phyloP scores from a whole-genome alignment of 2,797 vertebrate genomes.

The Microctenopoma stevenorrisi region DNA sequence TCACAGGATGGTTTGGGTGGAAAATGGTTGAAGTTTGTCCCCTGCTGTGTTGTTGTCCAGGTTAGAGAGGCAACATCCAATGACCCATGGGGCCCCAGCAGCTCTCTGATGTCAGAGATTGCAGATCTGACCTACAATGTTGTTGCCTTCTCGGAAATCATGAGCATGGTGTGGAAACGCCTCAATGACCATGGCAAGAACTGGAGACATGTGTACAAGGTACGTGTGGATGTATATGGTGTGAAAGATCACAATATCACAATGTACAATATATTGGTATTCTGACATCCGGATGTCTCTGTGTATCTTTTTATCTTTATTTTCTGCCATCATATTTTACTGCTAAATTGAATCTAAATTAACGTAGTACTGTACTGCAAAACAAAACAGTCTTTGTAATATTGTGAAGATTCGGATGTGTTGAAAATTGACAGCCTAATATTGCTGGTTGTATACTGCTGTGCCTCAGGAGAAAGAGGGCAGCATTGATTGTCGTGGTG shows the following conservation, averaged over 20 bases:
- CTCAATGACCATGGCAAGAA: constrained; percentile 97
- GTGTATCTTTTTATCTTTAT: not conserved
- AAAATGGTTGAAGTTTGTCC: constrained; percentile 17
- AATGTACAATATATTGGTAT: not conserved
- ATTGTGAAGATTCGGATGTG: not conserved
- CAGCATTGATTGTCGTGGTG: too few relatives aligned
- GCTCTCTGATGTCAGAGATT: constrained; percentile 95
- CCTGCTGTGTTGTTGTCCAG: constrained; percentile 57
- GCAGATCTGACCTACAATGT: constrained; percentile 96
- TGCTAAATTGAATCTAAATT: not conserved
- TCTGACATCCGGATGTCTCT: not conserved
- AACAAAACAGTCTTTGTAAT: not conserved
- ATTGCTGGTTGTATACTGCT: not conserved
- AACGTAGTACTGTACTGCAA: not conserved
- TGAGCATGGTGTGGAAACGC: constrained; percentile 97
- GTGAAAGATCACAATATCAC: not conserved
- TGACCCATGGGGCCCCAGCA: constrained; percentile 95
- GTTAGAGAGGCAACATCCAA: constrained; percentile 94
- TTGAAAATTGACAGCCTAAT: not conserved
- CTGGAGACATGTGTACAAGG: constrained; percentile 97
- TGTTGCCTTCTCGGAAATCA: constrained; percentile 96
- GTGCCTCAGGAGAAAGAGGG: too few relatives aligned
- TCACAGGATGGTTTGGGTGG: not conserved
- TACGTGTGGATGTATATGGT: constrained; percentile 54
- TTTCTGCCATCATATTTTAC: not conserved